Conservation (phyloP, 2,113 vertebrate species). For the Myrmecophaga tridactyla region DNA sequence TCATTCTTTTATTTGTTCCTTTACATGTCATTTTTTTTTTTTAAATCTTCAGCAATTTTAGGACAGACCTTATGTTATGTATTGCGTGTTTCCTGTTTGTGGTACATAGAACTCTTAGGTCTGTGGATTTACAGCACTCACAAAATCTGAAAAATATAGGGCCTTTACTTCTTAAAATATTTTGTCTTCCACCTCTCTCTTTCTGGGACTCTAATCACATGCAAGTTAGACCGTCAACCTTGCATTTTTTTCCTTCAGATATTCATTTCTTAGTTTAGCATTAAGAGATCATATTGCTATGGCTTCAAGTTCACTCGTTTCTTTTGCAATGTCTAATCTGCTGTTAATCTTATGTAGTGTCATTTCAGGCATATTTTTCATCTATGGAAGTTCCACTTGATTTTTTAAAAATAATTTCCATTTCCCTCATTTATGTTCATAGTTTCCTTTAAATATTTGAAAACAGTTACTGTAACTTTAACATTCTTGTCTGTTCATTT, state of each 20-base stretch:
- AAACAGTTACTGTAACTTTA: neutral
- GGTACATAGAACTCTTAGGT: neutral
- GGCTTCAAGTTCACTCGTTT: neutral
- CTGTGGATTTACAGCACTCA: neutral
- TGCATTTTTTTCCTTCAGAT: neutral
- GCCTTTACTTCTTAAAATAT: neutral
- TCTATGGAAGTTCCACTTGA: neutral
- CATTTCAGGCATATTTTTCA: neutral
- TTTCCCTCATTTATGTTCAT: neutral
- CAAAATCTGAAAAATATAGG: neutral
- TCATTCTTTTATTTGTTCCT: too few species aligned
- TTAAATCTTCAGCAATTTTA: neutral
- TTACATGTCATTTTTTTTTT: too few species aligned
- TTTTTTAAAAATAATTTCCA: neutral
- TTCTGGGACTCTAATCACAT: neutral
- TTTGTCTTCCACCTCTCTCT: neutral
- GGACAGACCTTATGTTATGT: neutral
- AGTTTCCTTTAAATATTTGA: neutral
- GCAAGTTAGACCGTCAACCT: neutral
- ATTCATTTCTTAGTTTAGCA: neutral
- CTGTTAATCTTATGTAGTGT: neutral
- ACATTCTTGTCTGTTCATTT: neutral
- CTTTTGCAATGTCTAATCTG: neutral
- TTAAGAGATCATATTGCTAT: neutral
- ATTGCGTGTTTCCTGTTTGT: neutral